Conservation (phyloP, 2,888 invertebrate species). For the Agelastica alni region DNA sequence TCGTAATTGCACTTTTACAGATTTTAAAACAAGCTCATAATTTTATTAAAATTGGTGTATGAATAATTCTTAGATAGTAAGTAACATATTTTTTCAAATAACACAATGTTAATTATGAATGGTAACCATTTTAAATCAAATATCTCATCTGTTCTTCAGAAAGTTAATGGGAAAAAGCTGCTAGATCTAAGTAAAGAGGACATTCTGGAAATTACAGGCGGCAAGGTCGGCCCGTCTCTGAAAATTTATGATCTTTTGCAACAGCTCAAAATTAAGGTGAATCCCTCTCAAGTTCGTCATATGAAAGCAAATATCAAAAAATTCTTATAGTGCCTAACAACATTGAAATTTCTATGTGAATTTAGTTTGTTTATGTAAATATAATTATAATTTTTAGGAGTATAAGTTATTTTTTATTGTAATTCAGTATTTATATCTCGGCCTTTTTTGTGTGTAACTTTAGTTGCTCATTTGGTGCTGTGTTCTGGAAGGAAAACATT, state of each 20-base stretch:
- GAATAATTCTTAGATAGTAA: too few species aligned
- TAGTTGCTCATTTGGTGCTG: constrained; percentile 33
- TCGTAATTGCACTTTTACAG: too few species aligned
- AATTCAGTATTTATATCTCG: constrained; percentile 31
- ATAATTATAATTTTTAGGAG: constrained; percentile 16
- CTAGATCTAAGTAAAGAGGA: constrained; percentile 85
- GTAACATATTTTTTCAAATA: too few species aligned
- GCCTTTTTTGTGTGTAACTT: constrained; percentile 31
- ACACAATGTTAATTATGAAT: too few species aligned
- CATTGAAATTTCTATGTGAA: constrained; percentile 12
- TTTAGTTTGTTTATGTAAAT: constrained; percentile 8
- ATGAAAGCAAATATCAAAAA: constrained; percentile 68
- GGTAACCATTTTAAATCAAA: too few species aligned
- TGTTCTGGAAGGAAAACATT: too few species aligned
- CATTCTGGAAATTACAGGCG: constrained; percentile 84
- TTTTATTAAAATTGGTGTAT: too few species aligned
- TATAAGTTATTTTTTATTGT: constrained; percentile 27
- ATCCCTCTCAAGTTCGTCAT: constrained; percentile 70
- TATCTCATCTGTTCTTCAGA: constrained; percentile 60
- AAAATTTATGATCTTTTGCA: constrained; percentile 93
- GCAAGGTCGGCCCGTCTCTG: constrained; percentile 93
- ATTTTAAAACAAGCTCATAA: too few species aligned
- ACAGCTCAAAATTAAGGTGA: constrained; percentile 84
- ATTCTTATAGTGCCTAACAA: constrained; percentile 63
- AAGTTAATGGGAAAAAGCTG: constrained; percentile 80